These are phyloP conservation scores for Drosophila trichaetosa DNA, from an alignment of 2,888 invertebrate genomes.

Conservation along the genomic window DNA sequence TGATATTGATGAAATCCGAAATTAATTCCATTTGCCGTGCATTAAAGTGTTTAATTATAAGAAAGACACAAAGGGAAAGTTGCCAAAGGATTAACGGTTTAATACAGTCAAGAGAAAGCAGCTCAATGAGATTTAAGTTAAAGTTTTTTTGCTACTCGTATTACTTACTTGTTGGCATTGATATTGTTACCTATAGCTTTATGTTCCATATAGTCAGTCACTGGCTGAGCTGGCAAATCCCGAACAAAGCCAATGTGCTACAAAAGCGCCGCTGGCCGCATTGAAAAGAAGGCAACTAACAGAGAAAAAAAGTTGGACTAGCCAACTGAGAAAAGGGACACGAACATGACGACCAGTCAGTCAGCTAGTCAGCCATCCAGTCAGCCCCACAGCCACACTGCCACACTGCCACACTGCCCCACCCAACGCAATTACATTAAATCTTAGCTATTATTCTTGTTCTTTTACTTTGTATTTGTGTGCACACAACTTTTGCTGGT, in stretches of 20 bases:
- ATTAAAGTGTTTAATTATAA: constrained; percentile 64
- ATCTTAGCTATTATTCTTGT: constrained; percentile 79
- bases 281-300: constrained; percentile 51
- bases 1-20: constrained; percentile 42
- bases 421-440: constrained; percentile 76
- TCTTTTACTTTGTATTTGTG: constrained; percentile 75
- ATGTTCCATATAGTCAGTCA: constrained; percentile 26
- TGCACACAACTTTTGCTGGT: constrained; percentile 60
- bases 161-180: constrained; percentile 54
- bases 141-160: constrained; percentile 38
- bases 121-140: constrained; percentile 42
- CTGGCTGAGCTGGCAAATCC: constrained; percentile 68
- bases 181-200: constrained; percentile 64
- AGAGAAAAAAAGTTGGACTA: constrained; percentile 54
- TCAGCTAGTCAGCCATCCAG: constrained; percentile 4
- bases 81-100: constrained; percentile 66
- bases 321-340: constrained; percentile 71
- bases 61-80: constrained; percentile 36
- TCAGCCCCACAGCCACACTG: neutral
- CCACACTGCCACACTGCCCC: constrained; percentile 26
- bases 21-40: constrained; percentile 51
- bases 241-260: constrained; percentile 71
- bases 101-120: constrained; percentile 36
- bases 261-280: constrained; percentile 64
- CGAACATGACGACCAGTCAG: constrained; percentile 55